phyloP scores from a whole-genome alignment of 2,113 vertebrate species.

The Sclerurus mexicanus region DNA sequence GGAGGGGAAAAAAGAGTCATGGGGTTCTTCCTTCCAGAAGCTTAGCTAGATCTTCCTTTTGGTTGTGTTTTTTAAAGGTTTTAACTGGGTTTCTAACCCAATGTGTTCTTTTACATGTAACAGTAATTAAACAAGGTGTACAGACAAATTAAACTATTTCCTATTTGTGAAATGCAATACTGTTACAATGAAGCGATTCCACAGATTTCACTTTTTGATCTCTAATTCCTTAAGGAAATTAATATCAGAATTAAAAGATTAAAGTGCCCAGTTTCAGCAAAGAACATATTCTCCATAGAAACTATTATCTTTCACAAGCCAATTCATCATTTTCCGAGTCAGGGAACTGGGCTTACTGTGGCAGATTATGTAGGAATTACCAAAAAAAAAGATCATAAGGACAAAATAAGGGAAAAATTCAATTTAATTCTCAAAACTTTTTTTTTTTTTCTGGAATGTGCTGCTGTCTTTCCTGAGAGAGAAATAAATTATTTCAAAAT shows the following conservation, averaged over 20 bases:
- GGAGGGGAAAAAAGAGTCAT: neutral
- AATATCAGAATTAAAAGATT: constrained; percentile 12
- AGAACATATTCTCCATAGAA: neutral
- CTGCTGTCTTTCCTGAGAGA: neutral
- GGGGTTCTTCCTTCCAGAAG: neutral
- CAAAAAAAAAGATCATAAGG: neutral
- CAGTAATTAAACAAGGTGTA: constrained; percentile 18
- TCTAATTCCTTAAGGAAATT: constrained; percentile 27
- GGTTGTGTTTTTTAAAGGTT: neutral
- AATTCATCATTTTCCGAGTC: neutral
- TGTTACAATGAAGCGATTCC: neutral
- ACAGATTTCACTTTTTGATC: constrained; percentile 7
- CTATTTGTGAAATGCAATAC: neutral
- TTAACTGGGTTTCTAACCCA: neutral
- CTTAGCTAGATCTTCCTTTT: neutral
- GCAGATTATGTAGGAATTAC: neutral
- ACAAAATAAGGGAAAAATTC: neutral
- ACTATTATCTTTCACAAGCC: neutral
- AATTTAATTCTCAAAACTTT: neutral
- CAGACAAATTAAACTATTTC: neutral
- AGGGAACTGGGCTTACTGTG: neutral
- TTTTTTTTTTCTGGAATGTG: neutral
- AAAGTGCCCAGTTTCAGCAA: neutral
- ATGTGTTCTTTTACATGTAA: neutral
- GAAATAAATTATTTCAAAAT: constrained; percentile 13